These are phyloP conservation scores for Lithophane socia DNA, from an alignment of 2,888 invertebrate genomes.

Conservation along the genomic window DNA sequence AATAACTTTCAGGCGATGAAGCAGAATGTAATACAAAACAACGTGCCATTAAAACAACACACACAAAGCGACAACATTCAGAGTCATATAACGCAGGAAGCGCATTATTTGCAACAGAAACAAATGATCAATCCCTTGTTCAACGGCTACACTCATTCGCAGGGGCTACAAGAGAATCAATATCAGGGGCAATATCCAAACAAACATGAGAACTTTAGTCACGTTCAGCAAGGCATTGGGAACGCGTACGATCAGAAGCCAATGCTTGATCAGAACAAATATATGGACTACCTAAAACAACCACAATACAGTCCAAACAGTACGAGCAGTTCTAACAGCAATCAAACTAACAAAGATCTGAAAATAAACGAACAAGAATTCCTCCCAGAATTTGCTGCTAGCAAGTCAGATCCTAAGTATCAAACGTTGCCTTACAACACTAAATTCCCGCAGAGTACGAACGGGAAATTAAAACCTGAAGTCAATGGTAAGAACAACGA, in stretches of 20 bases:
- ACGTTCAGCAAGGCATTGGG: conserved; percentile 87
- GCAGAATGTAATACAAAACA: conserved; percentile 88
- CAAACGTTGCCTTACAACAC: conserved; percentile 97
- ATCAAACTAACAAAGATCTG: conserved; percentile 86
- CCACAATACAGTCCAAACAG: conserved; percentile 91
- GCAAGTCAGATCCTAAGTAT: conserved; percentile 97
- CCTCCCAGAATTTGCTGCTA: conserved; percentile 93
- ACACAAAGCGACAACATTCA: conserved; percentile 88
- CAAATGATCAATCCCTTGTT: conserved; percentile 88
- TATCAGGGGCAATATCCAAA: conserved; percentile 84
- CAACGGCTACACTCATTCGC: conserved; percentile 84
- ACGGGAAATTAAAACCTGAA: conserved; percentile 84
- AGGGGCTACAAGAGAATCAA: conserved; percentile 82
- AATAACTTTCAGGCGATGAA: conserved; percentile 82
- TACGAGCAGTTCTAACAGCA: conserved; percentile 88
- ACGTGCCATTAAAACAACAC: conserved; percentile 89
- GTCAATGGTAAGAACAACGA: conserved; percentile 82
- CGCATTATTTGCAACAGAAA: conserved; percentile 89
- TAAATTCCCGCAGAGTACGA: conserved; percentile 93
- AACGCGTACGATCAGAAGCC: conserved; percentile 87
- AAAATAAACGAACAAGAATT: conserved; percentile 90
- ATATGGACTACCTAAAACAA: conserved; percentile 87
- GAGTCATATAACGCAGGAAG: conserved; percentile 87
- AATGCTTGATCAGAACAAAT: conserved; percentile 88
- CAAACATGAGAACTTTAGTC: conserved; percentile 84